Conservation (phyloP, 2,113 vertebrate genomes). For the Galbula dea region DNA sequence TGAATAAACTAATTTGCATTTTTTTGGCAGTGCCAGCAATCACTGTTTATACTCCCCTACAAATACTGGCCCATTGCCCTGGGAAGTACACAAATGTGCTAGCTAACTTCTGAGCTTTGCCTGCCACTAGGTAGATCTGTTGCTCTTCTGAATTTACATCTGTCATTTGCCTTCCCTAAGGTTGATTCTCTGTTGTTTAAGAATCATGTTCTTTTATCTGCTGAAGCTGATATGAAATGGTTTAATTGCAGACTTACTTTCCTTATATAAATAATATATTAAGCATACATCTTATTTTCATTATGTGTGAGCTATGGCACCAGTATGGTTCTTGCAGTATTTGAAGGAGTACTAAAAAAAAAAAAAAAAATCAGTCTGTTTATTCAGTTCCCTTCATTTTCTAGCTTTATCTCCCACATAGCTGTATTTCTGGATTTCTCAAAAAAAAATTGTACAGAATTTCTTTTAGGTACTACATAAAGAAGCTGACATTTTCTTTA, state of each 20-base stretch:
- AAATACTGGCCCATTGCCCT: not conserved
- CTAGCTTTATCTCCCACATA: not conserved
- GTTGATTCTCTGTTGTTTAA: not conserved
- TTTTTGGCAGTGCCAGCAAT: not conserved
- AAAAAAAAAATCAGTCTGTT: not conserved
- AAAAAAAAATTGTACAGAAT: not conserved
- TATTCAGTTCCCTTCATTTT: not conserved
- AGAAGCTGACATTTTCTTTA: not conserved
- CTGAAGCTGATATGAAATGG: not conserved
- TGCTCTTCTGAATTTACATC: not conserved
- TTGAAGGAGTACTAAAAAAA: not conserved
- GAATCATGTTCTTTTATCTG: not conserved
- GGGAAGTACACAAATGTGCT: not conserved
- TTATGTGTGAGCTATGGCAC: not conserved
- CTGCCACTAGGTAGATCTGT: not conserved
- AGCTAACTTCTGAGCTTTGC: not conserved
- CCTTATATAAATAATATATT: constrained; percentile 2
- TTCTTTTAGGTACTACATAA: not conserved
- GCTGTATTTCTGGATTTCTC: not conserved
- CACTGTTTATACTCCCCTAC: not conserved
- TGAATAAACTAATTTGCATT: not conserved
- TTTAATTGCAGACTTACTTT: constrained; percentile 15
- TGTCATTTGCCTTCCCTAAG: not conserved
- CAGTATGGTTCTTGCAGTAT: not conserved
- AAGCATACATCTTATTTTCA: not conserved